phyloP scores from a whole-genome alignment of 2,113 vertebrate species.

The Cephalopterus ornatus region DNA sequence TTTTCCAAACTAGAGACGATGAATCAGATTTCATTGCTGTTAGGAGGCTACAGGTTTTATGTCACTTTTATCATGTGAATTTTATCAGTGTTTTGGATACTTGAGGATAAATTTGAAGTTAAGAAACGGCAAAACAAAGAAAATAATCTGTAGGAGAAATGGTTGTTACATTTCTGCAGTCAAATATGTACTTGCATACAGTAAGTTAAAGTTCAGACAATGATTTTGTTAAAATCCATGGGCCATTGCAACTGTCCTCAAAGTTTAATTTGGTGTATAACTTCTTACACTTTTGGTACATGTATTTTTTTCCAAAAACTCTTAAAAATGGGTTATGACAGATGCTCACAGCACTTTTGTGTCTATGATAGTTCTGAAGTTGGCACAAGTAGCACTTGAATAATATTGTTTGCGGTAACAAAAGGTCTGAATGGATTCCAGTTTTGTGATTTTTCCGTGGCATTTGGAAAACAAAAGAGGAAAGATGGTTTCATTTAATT shows the following conservation, averaged over 20 bases:
- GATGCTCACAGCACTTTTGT: neutral
- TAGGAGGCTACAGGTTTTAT: neutral
- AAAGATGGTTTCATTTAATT: neutral
- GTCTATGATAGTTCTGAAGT: neutral
- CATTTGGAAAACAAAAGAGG: constrained; percentile 12
- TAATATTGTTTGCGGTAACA: neutral
- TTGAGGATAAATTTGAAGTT: neutral
- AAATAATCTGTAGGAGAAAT: neutral
- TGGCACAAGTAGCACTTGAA: neutral
- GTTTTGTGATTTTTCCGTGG: neutral
- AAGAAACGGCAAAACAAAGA: neutral
- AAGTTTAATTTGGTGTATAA: neutral
- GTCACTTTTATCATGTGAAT: neutral
- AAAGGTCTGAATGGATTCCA: neutral
- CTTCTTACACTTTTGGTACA: neutral
- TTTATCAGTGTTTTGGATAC: neutral
- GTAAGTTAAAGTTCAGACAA: neutral
- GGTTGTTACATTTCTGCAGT: neutral
- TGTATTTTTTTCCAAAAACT: constrained; percentile 22
- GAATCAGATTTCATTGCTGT: neutral
- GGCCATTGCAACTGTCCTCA: neutral
- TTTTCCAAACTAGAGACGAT: neutral
- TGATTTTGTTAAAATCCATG: neutral
- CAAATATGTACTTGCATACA: neutral
- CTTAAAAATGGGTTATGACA: neutral